A percentile compares a stretch with the other conserved stretches of the same genome.
phyloP scores from a whole-genome alignment of 1,140 invertebrate genomes.

The Lepeophtheirus salmonis region DNA sequence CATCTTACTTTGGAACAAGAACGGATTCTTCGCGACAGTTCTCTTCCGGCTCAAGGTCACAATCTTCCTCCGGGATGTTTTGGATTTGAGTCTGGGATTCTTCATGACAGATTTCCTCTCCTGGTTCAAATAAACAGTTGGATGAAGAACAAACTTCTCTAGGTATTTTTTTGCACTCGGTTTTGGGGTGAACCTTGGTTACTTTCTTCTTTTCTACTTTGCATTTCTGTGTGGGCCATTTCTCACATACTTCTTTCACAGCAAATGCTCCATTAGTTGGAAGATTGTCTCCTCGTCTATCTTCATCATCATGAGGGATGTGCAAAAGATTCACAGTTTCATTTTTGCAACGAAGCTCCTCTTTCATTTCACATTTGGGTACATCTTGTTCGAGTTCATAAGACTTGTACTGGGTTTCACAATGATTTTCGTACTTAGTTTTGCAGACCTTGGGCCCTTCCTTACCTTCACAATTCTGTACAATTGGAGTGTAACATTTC shows the following conservation, averaged over 20 bases:
- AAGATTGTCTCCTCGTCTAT: too few species aligned
- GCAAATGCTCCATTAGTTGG: not conserved
- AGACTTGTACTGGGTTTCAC: constrained; percentile 1
- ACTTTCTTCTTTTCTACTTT: not conserved
- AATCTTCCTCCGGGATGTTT: constrained; percentile 15
- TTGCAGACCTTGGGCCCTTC: not conserved
- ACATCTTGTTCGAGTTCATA: not conserved
- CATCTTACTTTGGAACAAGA: too few species aligned
- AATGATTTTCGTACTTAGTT: not conserved
- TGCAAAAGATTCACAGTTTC: not conserved
- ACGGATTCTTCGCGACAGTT: constrained; percentile 9
- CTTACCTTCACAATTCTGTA: not conserved
- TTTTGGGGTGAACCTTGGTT: not conserved
- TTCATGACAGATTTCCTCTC: not conserved
- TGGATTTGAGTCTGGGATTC: not conserved
- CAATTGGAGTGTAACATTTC: not conserved
- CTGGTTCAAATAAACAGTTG: not conserved
- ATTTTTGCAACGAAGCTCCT: not conserved
- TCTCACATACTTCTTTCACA: not conserved
- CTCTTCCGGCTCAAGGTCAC: constrained; percentile 10
- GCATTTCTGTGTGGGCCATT: constrained; percentile 3
- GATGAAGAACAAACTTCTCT: not conserved
- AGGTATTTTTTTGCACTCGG: not conserved
- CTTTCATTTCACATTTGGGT: not conserved
- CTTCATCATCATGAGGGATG: too few species aligned